Base-by-base conservation (phyloP, 2,113 vertebrate species). In the Cairina moschata region DNA sequence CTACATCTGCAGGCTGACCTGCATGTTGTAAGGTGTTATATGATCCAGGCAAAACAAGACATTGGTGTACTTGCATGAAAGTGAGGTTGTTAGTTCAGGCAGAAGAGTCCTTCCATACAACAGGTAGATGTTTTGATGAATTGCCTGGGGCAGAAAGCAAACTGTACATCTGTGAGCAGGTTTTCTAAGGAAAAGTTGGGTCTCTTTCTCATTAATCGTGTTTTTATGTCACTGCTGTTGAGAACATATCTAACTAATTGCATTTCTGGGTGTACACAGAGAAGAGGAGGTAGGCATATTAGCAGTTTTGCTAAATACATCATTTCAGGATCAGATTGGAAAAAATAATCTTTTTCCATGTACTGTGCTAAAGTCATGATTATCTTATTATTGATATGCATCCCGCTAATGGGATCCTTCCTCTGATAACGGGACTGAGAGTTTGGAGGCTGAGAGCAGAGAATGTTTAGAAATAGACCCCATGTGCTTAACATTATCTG, bases 321-420 rank as follows among this genome's bases (percentile, higher is more conserved):
- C 8, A 78, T 89, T 83, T 91, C 74, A 31, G 98, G 97, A 94
- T 98, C 98, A 91, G 77, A 98, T 40, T 46, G 91, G 17, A 98
- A 98, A 88, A 97, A 95, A 32, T 50, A 95, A 15, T 97, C 96
- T 76, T 98, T 99, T 96, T 97, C 92, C 58, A 78, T 96, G 32
- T 98, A 97, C 20, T 97, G 98, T 81, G 95, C 96, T n/a, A 98
- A 96, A 50, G 93, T 98, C 54, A 98, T 98, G 98, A 97, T 98
- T 50, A 95, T 97, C 63, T 95, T 36, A 93, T 99, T 75, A 98
- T 96, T 48, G 83, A 58, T 82, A 96, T 11, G 22, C 98, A 68
- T 52, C 66, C 8, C 98, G 80, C 78, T 96, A 98, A 94, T 99
- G 98, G 98, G 83, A 98, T 71, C 13, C 84, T 88, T 82, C 83